A percentile compares a stretch with the other conserved stretches of the same genome.
These are phyloP conservation scores for Zeugodacus cucurbitae DNA, from an alignment of 1,140 invertebrate species.

Conservation along the genomic window DNA sequence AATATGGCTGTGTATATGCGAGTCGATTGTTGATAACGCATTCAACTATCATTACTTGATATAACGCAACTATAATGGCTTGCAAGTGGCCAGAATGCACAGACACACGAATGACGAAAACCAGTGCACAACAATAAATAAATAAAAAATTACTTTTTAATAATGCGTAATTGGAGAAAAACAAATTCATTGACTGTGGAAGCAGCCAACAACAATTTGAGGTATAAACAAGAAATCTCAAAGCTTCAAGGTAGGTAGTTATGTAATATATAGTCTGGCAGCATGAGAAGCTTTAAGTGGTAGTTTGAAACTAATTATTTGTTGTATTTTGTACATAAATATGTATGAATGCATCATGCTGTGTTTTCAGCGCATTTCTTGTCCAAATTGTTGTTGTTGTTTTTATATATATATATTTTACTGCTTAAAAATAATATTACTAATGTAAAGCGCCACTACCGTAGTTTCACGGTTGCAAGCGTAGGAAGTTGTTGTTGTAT, in stretches of 20 bases:
- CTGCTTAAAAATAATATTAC: background rate
- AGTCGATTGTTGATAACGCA: background rate
- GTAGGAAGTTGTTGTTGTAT: background rate
- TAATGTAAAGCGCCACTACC: background rate
- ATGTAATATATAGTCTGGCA: background rate
- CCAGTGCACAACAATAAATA: background rate
- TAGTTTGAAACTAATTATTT: background rate
- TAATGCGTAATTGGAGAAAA: background rate
- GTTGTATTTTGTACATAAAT: background rate
- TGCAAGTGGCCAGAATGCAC: background rate
- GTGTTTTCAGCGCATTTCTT: background rate
- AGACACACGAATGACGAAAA: background rate
- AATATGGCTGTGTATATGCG: background rate
- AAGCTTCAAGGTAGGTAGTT: background rate
- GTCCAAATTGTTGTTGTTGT: too few relatives aligned
- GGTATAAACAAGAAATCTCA: background rate
- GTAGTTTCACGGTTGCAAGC: background rate
- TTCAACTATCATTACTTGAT: background rate
- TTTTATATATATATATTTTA: background rate
- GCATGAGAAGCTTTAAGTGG: background rate
- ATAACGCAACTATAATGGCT: background rate
- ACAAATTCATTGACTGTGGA: background rate
- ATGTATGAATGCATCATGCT: background rate
- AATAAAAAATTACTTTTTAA: background rate
- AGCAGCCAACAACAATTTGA: background rate